A percentile compares a stretch with the other conserved stretches of the same genome.
Conservation (phyloP, 1,140 invertebrate genomes). For the Drosophila guanche region DNA sequence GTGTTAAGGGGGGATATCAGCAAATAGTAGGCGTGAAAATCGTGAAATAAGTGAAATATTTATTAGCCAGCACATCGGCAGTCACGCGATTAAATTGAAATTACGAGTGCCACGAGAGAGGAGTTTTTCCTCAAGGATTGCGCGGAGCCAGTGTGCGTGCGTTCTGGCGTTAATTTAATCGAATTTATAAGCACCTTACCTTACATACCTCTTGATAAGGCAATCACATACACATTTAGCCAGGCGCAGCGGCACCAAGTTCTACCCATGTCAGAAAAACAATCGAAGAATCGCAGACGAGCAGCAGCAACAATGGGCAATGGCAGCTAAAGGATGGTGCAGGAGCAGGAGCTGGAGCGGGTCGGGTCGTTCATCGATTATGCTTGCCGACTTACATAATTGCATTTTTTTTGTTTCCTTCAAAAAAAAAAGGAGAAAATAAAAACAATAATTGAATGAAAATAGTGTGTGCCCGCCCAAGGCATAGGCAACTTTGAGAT, state of each 20-base stretch:
- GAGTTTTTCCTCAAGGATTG: slow-evolving; percentile 12
- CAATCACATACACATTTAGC: slow-evolving; percentile 56
- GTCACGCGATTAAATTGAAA: slow-evolving; percentile 79
- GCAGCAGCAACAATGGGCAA: slow-evolving; percentile 2
- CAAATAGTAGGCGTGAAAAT: slow-evolving; percentile 74
- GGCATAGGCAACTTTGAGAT: not conserved
- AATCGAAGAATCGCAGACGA: slow-evolving; percentile 18
- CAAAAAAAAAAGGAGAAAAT: slow-evolving; percentile 22
- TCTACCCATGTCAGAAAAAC: slow-evolving; percentile 15
- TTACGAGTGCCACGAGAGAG: slow-evolving; percentile 13
- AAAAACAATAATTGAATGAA: slow-evolving; percentile 33
- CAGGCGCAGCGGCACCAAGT: slow-evolving; percentile 16
- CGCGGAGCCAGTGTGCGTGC: slow-evolving; percentile 3
- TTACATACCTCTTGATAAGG: slow-evolving; percentile 38
- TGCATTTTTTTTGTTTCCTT: slow-evolving; percentile 45
- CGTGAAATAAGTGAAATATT: slow-evolving; percentile 79
- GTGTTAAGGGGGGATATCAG: slow-evolving; percentile 17
- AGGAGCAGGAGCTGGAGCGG: not conserved
- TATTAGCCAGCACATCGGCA: slow-evolving; percentile 68
- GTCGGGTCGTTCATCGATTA: slow-evolving; percentile 57
- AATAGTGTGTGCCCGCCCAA: no score
- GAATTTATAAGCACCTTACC: slow-evolving; percentile 50
- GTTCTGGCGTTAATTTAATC: slow-evolving; percentile 44
- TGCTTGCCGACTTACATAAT: slow-evolving; percentile 67
- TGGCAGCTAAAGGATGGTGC: not conserved